Base-by-base conservation (phyloP, 1,140 invertebrate genomes). In the Catajapyx aquilonaris region DNA sequence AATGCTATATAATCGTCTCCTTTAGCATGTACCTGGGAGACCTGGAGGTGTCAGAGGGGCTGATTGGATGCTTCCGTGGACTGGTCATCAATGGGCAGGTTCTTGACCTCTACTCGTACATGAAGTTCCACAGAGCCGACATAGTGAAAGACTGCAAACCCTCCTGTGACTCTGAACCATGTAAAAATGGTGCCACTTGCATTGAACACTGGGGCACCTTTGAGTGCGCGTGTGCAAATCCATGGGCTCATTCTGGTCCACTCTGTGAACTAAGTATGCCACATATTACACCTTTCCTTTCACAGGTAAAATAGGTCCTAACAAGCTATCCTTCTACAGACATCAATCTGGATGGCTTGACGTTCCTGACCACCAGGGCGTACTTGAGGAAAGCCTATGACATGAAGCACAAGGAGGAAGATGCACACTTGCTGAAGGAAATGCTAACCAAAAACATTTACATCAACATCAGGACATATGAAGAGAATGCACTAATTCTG, bases 61-160 rank as follows among this genome's bases (percentile, higher is more conserved):
- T 93, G 15, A 87, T 90, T 44, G 87, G 87, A 5, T 94, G 87
- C 54, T 86, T 93, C 52, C 68, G 85, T 48, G 86, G 86, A 16
- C 57, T 93, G 22, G 80, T 87, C 1, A 84, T 91, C 11, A 91
- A 91, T 52, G 79, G 81, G 15, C 76, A 84, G 60, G 79, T 87
- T 40, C 53, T 88, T 19, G 81, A 91, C 52, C 81, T 94, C 42
- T 83, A 86, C 52, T 79, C 78, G 48, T 87, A 88, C 56, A 86
- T 87, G 79, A 85, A 79, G n/a, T 78, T 86, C 35, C 80, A 84
- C 56, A 58, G 83, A 25, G 81, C 78, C 25, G 80, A 85, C 58
- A 86, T 93, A 38, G 83, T 85, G 25, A 81, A 80, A 54, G 83
- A 87, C 52, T 94, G 87, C 51, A 84, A 81, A 52, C 84, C 86